phyloP scores from a whole-genome alignment of 2,797 vertebrate species.

The Strix occidentalis region DNA sequence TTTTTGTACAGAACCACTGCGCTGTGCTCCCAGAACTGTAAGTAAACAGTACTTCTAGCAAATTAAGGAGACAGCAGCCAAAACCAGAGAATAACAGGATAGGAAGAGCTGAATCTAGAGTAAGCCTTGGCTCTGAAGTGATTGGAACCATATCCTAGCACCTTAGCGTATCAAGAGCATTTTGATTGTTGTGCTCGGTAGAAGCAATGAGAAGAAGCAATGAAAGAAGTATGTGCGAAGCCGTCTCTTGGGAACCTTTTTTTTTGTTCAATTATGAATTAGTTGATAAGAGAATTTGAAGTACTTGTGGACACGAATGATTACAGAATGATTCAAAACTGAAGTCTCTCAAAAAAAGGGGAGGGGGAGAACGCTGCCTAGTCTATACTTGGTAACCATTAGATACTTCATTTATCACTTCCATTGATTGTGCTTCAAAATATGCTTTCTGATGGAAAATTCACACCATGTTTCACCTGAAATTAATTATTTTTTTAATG shows the following conservation, averaged over 20 bases:
- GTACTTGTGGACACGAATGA: not conserved
- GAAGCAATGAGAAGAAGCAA: not conserved
- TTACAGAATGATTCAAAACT: not conserved
- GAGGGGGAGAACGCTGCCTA: not conserved
- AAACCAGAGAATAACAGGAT: not conserved
- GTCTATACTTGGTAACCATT: not conserved
- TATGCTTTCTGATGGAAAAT: not conserved
- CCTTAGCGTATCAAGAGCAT: not conserved
- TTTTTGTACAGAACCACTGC: not conserved
- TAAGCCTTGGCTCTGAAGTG: not conserved
- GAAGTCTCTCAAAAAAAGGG: not conserved
- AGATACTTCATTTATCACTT: not conserved
- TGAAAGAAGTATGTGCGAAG: not conserved
- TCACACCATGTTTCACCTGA: not conserved
- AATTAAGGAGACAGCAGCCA: not conserved
- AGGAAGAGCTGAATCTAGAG: not conserved
- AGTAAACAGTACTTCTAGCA: not conserved
- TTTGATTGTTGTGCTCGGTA: not conserved
- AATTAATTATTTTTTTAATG: not conserved
- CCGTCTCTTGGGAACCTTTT: not conserved
- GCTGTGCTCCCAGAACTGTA: not conserved
- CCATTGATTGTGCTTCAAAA: not conserved
- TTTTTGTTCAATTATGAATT: not conserved
- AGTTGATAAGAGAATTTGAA: not conserved
- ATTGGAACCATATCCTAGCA: not conserved